Conservation (phyloP, 2,113 vertebrate species). For the Pluvialis apricaria region DNA sequence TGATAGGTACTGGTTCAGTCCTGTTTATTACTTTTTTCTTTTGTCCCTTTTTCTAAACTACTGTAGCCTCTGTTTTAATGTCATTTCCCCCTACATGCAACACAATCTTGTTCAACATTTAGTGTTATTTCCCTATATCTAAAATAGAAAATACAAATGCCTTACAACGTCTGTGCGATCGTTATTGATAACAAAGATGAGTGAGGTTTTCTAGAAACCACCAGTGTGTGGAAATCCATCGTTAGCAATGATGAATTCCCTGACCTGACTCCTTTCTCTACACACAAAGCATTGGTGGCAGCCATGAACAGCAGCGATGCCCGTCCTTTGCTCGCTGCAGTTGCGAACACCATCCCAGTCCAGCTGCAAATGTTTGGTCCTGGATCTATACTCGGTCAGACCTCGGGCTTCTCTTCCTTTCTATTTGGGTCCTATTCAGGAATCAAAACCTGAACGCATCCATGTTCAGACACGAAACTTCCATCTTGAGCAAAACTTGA, state of each 20-base stretch:
- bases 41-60: neutral
- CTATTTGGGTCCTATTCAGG: neutral
- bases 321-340: neutral
- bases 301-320: fast-evolving
- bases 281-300: neutral
- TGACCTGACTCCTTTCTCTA: neutral
- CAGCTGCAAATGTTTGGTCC: neutral
- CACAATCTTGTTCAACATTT: neutral
- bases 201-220: neutral
- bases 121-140: neutral
- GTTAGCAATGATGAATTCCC: neutral
- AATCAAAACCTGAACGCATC: neutral
- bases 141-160: neutral
- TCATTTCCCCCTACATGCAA: fast-evolving
- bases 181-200: neutral
- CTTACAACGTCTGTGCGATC: neutral
- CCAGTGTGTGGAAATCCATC: fast-evolving
- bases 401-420: neutral
- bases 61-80: neutral
- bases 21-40: neutral
- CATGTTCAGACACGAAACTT: neutral
- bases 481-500: neutral
- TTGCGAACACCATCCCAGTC: neutral
- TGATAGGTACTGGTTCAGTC: neutral
- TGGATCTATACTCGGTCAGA: neutral